These are phyloP conservation scores for Lacanobia oleracea DNA, from an alignment of 2,888 invertebrate genomes.

Conservation along the genomic window DNA sequence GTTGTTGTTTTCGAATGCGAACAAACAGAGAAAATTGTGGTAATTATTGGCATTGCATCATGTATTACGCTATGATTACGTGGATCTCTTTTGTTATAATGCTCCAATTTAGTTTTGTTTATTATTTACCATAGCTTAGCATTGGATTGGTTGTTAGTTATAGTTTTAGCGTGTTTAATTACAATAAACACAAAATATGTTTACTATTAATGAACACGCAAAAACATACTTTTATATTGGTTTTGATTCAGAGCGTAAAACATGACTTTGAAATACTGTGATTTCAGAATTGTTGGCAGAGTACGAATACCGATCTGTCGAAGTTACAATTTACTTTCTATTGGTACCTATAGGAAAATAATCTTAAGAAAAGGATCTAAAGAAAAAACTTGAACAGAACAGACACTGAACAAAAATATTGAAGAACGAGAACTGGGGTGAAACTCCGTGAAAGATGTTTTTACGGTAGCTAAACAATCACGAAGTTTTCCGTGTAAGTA, in stretches of 20 bases:
- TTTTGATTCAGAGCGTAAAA: background rate
- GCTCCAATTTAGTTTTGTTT: background rate
- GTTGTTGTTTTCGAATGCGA: conserved; percentile 2
- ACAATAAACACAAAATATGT: background rate
- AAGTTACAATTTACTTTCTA: background rate
- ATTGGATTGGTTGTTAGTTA: background rate
- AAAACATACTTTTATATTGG: background rate
- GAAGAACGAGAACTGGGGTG: conserved; percentile 30
- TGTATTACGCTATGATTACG: background rate
- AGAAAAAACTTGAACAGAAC: background rate
- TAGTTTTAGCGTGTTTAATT: background rate
- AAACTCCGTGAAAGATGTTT: conserved; percentile 48
- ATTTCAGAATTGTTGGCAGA: background rate
- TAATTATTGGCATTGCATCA: conserved; percentile 3
- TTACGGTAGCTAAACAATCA: conserved; percentile 32
- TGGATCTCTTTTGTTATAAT: background rate
- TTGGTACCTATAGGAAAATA: background rate
- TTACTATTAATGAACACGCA: background rate
- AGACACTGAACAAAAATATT: conserved; percentile 27
- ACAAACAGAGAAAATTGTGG: conserved; percentile 1
- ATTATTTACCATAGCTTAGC: background rate
- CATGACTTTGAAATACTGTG: background rate
- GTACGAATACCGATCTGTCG: background rate
- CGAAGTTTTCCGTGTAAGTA: conserved; percentile 37
- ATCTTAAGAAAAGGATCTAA: background rate